Conservation (phyloP, 2,113 vertebrate species). For the Solea solea region DNA sequence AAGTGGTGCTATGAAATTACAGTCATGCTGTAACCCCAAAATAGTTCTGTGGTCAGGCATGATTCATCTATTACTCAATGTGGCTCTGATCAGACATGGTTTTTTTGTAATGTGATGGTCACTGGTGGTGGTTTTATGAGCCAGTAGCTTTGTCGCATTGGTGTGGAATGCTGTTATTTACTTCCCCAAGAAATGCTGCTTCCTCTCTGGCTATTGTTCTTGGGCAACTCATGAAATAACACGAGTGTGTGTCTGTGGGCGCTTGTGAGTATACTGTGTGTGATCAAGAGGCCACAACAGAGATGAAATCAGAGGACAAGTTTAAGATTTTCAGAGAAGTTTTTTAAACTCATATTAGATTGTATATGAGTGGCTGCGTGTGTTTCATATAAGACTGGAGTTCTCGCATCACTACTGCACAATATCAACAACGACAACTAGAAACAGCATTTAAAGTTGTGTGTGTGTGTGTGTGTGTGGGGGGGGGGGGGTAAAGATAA, state of each 20-base stretch:
- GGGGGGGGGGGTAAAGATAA: too few species aligned
- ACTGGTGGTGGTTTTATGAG: slow-evolving; percentile 26
- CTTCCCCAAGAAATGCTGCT: slow-evolving; percentile 51
- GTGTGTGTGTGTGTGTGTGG: too few species aligned
- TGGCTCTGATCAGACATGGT: slow-evolving; percentile 18
- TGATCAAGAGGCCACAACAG: background rate
- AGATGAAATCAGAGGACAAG: slow-evolving; percentile 30
- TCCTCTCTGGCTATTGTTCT: slow-evolving; percentile 72
- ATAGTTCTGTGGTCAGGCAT: slow-evolving; percentile 5
- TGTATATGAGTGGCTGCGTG: background rate
- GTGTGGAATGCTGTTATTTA: slow-evolving; percentile 55
- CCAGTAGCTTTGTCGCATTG: slow-evolving; percentile 22
- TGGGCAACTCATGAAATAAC: slow-evolving; percentile 70
- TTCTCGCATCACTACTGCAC: too few species aligned
- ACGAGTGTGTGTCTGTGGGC: slow-evolving; percentile 49
- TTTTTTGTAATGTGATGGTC: background rate
- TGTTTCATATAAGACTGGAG: background rate
- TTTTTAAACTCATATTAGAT: background rate
- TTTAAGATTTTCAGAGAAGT: background rate
- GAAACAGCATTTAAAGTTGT: too few species aligned
- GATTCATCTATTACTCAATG: slow-evolving; percentile 1
- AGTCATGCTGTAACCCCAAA: background rate
- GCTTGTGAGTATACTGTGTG: background rate
- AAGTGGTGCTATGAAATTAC: background rate
- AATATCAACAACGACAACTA: background rate